Conservation (phyloP, 1,140 invertebrate genomes). For the Olivierus martensii region DNA sequence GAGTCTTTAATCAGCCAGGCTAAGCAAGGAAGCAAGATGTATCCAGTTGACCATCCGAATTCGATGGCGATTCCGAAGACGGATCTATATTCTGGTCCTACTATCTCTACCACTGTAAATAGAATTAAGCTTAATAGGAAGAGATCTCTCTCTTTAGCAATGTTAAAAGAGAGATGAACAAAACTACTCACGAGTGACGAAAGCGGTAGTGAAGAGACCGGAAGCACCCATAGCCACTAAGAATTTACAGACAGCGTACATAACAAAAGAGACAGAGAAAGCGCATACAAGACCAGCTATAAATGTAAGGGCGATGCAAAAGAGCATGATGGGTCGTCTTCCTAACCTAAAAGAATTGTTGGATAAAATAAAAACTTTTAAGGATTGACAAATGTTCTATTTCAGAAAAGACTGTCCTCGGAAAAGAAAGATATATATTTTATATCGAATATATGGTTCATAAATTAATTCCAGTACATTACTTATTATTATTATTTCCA, state of each 20-base stretch:
- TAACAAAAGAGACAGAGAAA: constrained; percentile 9
- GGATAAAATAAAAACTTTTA: too few species aligned
- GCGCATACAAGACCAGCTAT: constrained; percentile 4
- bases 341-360: constrained; percentile 10
- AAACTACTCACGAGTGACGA: constrained; percentile 9
- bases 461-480: too few species aligned
- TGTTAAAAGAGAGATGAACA: too few species aligned
- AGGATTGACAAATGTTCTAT: too few species aligned
- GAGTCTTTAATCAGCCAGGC: constrained; percentile 59
- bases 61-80: constrained; percentile 58
- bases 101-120: constrained; percentile 60
- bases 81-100: constrained; percentile 56
- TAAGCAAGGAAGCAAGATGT: constrained; percentile 50
- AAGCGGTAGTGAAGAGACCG: constrained; percentile 3
- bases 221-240: constrained; percentile 8
- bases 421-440: too few species aligned
- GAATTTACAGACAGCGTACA: constrained; percentile 6
- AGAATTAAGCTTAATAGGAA: too few species aligned
- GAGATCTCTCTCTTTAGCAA: too few species aligned
- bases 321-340: constrained; percentile 2
- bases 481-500: too few species aligned
- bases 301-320: not conserved
- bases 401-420: too few species aligned
- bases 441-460: too few species aligned
- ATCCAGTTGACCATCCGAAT: constrained; percentile 61